phyloP scores from a whole-genome alignment of 2,888 invertebrate genomes.

The Dexiosoma caninum region DNA sequence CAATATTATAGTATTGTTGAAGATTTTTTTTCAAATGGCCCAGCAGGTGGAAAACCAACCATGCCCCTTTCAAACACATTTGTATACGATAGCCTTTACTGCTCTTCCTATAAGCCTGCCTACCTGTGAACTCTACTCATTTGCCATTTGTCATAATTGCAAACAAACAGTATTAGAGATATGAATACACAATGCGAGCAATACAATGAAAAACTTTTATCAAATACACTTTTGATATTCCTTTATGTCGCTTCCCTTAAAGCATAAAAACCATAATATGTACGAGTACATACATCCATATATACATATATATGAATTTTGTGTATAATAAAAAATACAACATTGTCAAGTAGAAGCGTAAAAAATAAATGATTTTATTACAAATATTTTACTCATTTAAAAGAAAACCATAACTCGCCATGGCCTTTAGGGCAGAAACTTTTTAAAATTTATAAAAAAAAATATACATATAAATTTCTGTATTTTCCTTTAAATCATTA shows the following conservation, averaged over 20 bases:
- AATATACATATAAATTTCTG: not conserved
- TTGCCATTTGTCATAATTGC: not conserved
- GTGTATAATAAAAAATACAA: not conserved
- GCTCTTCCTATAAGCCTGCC: not conserved
- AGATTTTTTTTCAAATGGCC: too few species aligned
- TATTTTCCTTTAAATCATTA: not conserved
- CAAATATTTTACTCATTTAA: not conserved
- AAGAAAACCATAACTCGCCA: not conserved
- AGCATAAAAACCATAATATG: not conserved
- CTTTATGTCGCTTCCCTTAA: not conserved
- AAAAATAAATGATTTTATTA: not conserved
- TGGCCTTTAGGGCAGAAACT: not conserved
- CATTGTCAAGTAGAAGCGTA: not conserved
- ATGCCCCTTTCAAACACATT: not conserved
- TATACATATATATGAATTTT: not conserved
- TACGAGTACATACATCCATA: not conserved
- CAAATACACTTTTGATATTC: not conserved
- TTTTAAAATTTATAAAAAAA: slow-evolving; percentile 1
- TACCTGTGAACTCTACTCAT: not conserved
- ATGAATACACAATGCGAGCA: not conserved
- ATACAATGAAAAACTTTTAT: not conserved
- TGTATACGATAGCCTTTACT: not conserved
- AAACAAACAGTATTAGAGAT: not conserved
- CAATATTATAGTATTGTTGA: too few species aligned
- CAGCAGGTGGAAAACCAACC: too few species aligned